phyloP scores from a whole-genome alignment of 2,888 invertebrate species.

The Polyommatus iphigenia region DNA sequence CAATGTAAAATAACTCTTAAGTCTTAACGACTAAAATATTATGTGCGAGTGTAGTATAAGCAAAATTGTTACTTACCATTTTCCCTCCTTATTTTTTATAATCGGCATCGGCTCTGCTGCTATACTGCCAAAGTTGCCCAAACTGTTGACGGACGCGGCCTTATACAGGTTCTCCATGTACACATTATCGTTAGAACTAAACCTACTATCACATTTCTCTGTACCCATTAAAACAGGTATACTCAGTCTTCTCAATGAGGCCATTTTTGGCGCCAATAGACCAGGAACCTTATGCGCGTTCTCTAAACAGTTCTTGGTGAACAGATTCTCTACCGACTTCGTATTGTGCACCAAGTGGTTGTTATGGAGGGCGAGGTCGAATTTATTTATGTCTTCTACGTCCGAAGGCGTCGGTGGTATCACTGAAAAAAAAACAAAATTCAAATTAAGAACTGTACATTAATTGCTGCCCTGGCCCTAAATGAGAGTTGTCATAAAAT shows the following conservation, averaged over 20 bases:
- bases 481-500: background rate
- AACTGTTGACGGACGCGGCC: slow-evolving; percentile 70
- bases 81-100: slow-evolving; percentile 73
- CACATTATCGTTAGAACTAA: slow-evolving; percentile 68
- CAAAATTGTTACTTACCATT: slow-evolving; percentile 59
- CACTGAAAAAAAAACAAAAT: slow-evolving; percentile 53
- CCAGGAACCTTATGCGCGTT: slow-evolving; percentile 55
- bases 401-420: slow-evolving; percentile 72
- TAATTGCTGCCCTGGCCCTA: background rate
- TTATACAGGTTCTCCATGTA: slow-evolving; percentile 72
- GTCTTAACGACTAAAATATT: background rate
- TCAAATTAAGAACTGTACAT: background rate
- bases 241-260: slow-evolving; percentile 63
- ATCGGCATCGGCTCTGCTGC: slow-evolving; percentile 72
- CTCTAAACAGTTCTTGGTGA: slow-evolving; percentile 50
- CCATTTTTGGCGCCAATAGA: slow-evolving; percentile 63
- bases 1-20: too few species aligned
- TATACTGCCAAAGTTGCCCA: slow-evolving; percentile 69
- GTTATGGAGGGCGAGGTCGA: slow-evolving; percentile 56
- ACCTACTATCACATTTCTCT: slow-evolving; percentile 62
- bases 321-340: slow-evolving; percentile 68
- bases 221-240: slow-evolving; percentile 70
- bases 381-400: slow-evolving; percentile 57
- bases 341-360: slow-evolving; percentile 45
- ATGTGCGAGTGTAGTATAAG: background rate